phyloP scores from a whole-genome alignment of 1,140 invertebrate species.

The Brachionus rubens region DNA sequence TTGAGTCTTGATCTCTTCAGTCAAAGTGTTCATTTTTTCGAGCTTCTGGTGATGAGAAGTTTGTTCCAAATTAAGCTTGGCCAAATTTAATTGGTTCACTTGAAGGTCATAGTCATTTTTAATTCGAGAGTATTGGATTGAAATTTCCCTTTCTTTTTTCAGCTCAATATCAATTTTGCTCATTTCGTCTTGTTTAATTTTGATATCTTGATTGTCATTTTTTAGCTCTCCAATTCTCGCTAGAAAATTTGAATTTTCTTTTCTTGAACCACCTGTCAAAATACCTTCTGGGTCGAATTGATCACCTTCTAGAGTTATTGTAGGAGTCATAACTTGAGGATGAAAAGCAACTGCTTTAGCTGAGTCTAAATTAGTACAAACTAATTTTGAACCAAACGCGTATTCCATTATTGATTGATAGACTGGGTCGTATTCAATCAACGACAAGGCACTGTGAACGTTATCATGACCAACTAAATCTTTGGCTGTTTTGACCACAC shows the following conservation, averaged over 20 bases:
- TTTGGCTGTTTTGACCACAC: conserved; percentile 66
- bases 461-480: conserved; percentile 53
- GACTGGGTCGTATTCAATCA: conserved; percentile 73
- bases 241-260: conserved; percentile 1
- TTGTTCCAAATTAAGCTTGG: conserved; percentile 18
- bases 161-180: conserved; percentile 53
- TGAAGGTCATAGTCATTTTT: conserved; percentile 22
- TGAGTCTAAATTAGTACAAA: conserved; percentile 75
- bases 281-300: conserved; percentile 82
- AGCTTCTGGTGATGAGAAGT: conserved; percentile 34
- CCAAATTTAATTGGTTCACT: conserved; percentile 17
- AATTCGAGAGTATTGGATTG: neutral
- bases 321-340: conserved; percentile 63
- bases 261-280: conserved; percentile 72
- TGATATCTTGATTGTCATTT: conserved; percentile 61
- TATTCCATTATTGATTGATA: conserved; percentile 76
- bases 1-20: conserved; percentile 9
- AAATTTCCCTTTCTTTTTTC: conserved; percentile 16
- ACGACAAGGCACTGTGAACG: conserved; percentile 77
- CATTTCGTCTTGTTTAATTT: conserved; percentile 62
- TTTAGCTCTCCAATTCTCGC: neutral
- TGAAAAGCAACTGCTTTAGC: conserved; percentile 77
- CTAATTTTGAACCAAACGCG: conserved; percentile 80
- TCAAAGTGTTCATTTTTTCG: conserved; percentile 22
- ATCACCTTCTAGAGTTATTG: conserved; percentile 85